A percentile compares a stretch with the other conserved stretches of the same genome.
Conservation (phyloP, 2,797 vertebrate species). For the Semaprochilodus insignis region DNA sequence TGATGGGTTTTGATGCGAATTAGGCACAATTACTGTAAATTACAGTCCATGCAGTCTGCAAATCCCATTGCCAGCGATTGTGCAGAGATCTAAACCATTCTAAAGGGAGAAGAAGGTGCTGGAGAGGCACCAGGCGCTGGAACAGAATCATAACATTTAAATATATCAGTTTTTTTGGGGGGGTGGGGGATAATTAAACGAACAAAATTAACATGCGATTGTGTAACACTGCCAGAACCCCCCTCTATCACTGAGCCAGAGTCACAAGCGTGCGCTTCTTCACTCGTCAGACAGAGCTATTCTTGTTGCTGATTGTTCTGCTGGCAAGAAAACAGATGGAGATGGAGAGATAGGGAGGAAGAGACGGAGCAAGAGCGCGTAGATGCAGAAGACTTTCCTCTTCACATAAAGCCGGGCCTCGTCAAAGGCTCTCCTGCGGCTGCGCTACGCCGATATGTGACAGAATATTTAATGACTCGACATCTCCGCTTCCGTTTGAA, state of each 20-base stretch:
- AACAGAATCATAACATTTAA: slow-evolving; percentile 14
- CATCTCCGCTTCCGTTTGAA: slow-evolving; percentile 56
- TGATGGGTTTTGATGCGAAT: slow-evolving; percentile 1
- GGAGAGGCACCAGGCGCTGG: slow-evolving; percentile 20
- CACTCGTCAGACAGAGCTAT: slow-evolving; percentile 14
- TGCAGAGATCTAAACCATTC: background rate
- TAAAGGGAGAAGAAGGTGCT: background rate
- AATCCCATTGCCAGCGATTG: slow-evolving; percentile 4
- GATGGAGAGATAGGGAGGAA: background rate
- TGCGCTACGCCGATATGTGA: slow-evolving; percentile 55
- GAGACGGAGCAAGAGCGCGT: background rate
- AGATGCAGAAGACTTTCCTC: slow-evolving; percentile 14
- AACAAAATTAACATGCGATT: background rate
- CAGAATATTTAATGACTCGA: slow-evolving; percentile 61
- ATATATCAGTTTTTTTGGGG: background rate
- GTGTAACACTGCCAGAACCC: background rate
- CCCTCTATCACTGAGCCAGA: background rate
- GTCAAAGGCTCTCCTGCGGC: slow-evolving; percentile 42
- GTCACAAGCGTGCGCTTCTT: background rate
- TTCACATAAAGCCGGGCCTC: slow-evolving; percentile 41
- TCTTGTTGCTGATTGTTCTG: slow-evolving; percentile 1
- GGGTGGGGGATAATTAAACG: background rate
- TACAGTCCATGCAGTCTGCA: background rate
- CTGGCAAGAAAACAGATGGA: background rate
- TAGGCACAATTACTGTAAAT: slow-evolving; percentile 27